Base-by-base conservation (phyloP, 2,888 invertebrate species). In the Drosophila sordidula region DNA sequence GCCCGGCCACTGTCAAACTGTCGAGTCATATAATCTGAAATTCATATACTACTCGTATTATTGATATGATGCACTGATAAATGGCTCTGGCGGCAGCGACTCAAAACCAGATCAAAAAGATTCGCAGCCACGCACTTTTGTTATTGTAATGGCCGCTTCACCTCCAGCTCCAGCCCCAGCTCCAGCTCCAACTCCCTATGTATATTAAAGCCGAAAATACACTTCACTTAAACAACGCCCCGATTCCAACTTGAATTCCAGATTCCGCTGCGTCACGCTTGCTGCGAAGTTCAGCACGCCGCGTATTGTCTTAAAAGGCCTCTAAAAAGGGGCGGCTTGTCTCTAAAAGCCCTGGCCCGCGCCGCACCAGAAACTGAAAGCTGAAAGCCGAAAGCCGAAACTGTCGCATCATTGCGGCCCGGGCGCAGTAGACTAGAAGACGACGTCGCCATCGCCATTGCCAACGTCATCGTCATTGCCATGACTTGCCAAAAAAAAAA, bases 41-140 rank as follows among this genome's bases (percentile, higher is more conserved):
- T 78, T 73, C 80, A 82, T 86, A 86, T 65, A 81, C 72, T 68
- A 36, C 51, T 55, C 46, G 55, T 42, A 67, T 79, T 84, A 87
- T 87, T 85, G 84, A 85, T 85, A 78, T 84, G 79, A 70, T 67
- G 70, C 79, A 72, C 87, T 79, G 84, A 85, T 85, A 87, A 89
- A 78, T 84, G 59, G 52, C 75, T 57, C 39, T 49, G 51, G 39
- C 68, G 61, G 75, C 67, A 65, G 61, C 65, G 72, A 47, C 67
- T 85, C 62, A 62, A 68, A 87, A 87, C 58, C 87, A 85, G 84
- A 85, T 89, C 89, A 85, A 87, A 80, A 71, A 68, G 84, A 88
- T 84, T 85, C 65, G 75, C 81, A 75, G 83, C 65, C 56, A 72
- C 73, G 71, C 70, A 85, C 63, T 75, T 79, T 72, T 57, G 25